Percentiles rank a stretch among this genome's conserved stretches.
Conservation (phyloP, 1,140 invertebrate species). For the Thaumetopoea pityocampa region DNA sequence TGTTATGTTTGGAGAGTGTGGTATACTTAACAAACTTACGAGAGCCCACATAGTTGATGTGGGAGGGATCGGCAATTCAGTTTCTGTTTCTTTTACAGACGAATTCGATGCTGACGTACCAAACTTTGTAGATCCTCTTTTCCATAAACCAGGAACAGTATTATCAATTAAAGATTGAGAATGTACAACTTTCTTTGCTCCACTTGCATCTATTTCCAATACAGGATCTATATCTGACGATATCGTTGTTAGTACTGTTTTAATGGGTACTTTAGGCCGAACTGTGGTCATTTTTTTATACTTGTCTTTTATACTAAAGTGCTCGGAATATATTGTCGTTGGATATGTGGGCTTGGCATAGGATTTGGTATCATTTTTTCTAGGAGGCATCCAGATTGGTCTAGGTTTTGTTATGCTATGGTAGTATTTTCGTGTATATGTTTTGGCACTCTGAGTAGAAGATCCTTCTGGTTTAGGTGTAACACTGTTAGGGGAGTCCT, state of each 20-base stretch:
- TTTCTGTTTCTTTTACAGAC: slow-evolving; percentile 30
- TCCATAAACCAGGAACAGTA: slow-evolving; percentile 57
- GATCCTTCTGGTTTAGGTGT: slow-evolving; percentile 35
- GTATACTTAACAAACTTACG: slow-evolving; percentile 51
- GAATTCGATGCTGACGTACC: slow-evolving; percentile 37
- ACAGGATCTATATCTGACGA: slow-evolving; percentile 66
- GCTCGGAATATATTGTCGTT: slow-evolving; percentile 62
- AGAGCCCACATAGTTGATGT: slow-evolving; percentile 62
- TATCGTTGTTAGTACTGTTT: slow-evolving; percentile 48
- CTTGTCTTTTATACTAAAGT: slow-evolving; percentile 66
- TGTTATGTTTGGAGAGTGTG: slow-evolving; percentile 31
- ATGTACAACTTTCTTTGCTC: slow-evolving; percentile 56
- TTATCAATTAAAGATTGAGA: slow-evolving; percentile 61
- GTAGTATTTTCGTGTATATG: slow-evolving; percentile 46
- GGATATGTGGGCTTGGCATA: slow-evolving; percentile 28
- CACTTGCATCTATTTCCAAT: slow-evolving; percentile 51
- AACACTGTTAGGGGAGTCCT: slow-evolving; percentile 60
- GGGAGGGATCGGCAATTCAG: slow-evolving; percentile 60
- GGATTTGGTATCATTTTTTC: slow-evolving; percentile 43
- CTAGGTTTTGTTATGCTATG: slow-evolving; percentile 55
- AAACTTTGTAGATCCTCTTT: slow-evolving; percentile 61
- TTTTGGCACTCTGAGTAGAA: slow-evolving; percentile 29
- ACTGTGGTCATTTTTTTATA: slow-evolving; percentile 22
- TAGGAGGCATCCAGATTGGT: slow-evolving; percentile 61
- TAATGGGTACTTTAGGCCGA: slow-evolving; percentile 24